Evolutionary conservation across 2,113 vertebrate genomes (phyloP).

Genomic region (Cercopithecus mona): DNA sequence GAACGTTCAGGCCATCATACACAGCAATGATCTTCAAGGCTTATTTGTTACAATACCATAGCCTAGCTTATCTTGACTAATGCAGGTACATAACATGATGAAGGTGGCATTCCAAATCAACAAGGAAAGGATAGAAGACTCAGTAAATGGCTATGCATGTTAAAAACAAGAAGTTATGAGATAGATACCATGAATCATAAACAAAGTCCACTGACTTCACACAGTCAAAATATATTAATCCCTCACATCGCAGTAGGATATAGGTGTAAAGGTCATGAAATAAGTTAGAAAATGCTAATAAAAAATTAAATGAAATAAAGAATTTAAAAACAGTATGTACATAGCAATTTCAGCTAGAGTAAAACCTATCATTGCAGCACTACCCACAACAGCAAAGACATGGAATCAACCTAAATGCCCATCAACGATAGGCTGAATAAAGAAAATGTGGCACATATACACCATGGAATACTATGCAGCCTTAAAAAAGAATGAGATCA

Average conservation of each 20-base stretch:
- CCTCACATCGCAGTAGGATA: background rate
- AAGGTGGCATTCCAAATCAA: background rate
- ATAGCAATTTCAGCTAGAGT: background rate
- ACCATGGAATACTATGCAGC: too few species aligned
- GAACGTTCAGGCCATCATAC: background rate
- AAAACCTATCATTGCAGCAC: background rate
- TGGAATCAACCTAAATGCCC: too few species aligned
- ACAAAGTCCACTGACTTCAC: background rate
- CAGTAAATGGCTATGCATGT: background rate
- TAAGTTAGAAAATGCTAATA: background rate
- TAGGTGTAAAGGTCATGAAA: background rate
- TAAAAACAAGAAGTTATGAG: background rate
- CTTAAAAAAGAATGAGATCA: too few species aligned
- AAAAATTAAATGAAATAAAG: background rate
- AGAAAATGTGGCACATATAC: too few species aligned
- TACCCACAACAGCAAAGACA: too few species aligned
- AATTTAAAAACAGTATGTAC: background rate
- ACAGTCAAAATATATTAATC: background rate
- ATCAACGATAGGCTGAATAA: too few species aligned
- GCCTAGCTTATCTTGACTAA: background rate
- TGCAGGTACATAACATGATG: accelerated
- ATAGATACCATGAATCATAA: background rate
- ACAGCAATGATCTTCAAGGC: background rate
- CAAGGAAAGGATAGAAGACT: background rate
- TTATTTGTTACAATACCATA: accelerated